Evolutionary conservation across 2,797 vertebrate species (phyloP), one percentile per base, ranked within the genome.

Genomic region (Siniperca obscura): DNA sequence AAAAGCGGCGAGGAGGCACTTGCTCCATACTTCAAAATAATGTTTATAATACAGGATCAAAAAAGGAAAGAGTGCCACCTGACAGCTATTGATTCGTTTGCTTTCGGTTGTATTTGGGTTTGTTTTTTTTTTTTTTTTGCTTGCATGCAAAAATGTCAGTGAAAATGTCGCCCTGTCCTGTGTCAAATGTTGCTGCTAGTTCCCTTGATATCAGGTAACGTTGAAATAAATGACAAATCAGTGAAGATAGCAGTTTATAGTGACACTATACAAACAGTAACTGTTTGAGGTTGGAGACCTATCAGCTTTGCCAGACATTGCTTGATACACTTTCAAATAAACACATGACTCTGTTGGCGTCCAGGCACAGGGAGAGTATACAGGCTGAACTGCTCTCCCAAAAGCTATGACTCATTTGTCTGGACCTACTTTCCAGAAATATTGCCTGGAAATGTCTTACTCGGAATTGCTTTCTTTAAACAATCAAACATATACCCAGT

Each of bases 321-420:
- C 71, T 44, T 27, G 21, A 81, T 80, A 57, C 22, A 40, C 61
- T 76, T 21, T 81, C 22, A 84, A 74, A 81, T 72, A 86, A 89
- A 84, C 87, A 84, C 61, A 79, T 46, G 70, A 72, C 83, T 79
- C 34, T 52, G 53, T 53, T 76, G 68, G 61, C 40, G 7, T 61
- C 34, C 36, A 57, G 53, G 36, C 38, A 1, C 74, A 5, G 46
- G 16, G 30, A 55, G 48, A 71, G 74, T 46, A 30, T 50, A 52
- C 67, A 66, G 55, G 69, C 79, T 25, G 52, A 30, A 25, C 65
- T 40, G 21, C 59, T 52, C 48, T 86, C 80, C 56, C 55, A 25
- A 67, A 71, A 70, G 56, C 75, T 48, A 40, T 91, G 84, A 92
- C 64, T 90, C 88, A 90, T 79, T 85, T 87, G 55, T 83, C 34